phyloP scores from a whole-genome alignment of 2,888 invertebrate species.

The Cryptus armator region DNA sequence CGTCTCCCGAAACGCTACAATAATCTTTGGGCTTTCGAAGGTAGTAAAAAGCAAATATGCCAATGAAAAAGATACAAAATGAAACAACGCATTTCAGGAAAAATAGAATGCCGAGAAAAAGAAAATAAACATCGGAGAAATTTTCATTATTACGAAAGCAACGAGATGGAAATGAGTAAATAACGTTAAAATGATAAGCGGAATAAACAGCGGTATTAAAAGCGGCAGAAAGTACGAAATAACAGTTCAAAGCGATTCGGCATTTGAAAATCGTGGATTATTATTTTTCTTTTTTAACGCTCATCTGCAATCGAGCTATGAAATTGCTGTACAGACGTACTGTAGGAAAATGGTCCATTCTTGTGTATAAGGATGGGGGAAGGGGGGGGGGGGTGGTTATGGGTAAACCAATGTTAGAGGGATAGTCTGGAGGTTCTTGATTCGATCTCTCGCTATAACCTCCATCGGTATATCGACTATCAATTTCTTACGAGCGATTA shows the following conservation, averaged over 20 bases:
- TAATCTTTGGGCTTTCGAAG: neutral
- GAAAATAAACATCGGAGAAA: neutral
- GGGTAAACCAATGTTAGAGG: neutral
- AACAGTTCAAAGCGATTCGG: neutral
- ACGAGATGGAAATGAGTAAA: neutral
- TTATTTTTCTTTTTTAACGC: neutral
- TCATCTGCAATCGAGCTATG: neutral
- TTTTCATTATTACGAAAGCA: neutral
- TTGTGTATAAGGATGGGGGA: neutral
- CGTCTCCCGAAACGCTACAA: neutral
- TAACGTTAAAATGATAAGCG: neutral
- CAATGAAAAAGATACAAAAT: neutral
- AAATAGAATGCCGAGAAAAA: neutral
- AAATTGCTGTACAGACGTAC: neutral
- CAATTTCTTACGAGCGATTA: conserved; percentile 45
- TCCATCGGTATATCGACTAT: conserved; percentile 21
- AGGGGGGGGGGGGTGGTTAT: neutral
- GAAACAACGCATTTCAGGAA: neutral
- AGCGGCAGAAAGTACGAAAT: neutral
- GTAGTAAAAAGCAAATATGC: neutral
- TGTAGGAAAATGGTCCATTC: neutral
- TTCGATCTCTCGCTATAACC: conserved; percentile 11
- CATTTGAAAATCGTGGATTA: neutral
- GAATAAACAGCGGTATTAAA: neutral
- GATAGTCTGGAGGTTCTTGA: conserved; percentile 18